Evolutionary conservation across 1,140 invertebrate genomes (phyloP).

Genomic region (Eueides isabella): DNA sequence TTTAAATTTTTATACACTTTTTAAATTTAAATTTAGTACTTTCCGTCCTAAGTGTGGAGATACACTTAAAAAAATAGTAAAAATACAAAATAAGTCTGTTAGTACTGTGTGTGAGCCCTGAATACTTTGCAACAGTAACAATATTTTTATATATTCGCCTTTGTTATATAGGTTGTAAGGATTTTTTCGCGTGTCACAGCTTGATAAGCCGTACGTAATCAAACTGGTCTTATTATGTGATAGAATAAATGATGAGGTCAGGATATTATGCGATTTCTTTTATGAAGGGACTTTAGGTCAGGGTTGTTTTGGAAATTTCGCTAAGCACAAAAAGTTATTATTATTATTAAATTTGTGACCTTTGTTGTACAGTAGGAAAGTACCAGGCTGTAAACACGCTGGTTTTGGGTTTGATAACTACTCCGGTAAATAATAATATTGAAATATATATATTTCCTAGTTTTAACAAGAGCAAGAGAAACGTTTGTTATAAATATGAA

Average conservation of each 20-base stretch:
- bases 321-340: not conserved
- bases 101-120: not conserved
- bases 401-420: too few relatives aligned
- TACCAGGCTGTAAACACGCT: too few relatives aligned
- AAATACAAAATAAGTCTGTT: not conserved
- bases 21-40: too few relatives aligned
- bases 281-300: conserved; percentile 4
- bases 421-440: too few relatives aligned
- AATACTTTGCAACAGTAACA: not conserved
- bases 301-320: not conserved
- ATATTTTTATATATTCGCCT: conserved; percentile 6
- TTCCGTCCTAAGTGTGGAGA: too few relatives aligned
- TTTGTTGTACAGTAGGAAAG: too few relatives aligned
- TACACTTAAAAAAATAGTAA: too few relatives aligned
- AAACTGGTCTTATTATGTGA: conserved; percentile 41
- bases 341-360: not conserved
- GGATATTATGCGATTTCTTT: conserved; percentile 7
- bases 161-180: conserved; percentile 16
- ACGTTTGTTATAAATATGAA: too few relatives aligned
- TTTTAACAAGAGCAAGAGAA: too few relatives aligned
- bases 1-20: too few relatives aligned
- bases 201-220: conserved; percentile 36
- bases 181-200: conserved; percentile 9
- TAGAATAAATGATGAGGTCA: conserved; percentile 35
- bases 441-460: too few relatives aligned